Evolutionary conservation across 2,888 invertebrate species (phyloP), one percentile per base, ranked within the genome.

Genomic region (Crossocerus cetratus): DNA sequence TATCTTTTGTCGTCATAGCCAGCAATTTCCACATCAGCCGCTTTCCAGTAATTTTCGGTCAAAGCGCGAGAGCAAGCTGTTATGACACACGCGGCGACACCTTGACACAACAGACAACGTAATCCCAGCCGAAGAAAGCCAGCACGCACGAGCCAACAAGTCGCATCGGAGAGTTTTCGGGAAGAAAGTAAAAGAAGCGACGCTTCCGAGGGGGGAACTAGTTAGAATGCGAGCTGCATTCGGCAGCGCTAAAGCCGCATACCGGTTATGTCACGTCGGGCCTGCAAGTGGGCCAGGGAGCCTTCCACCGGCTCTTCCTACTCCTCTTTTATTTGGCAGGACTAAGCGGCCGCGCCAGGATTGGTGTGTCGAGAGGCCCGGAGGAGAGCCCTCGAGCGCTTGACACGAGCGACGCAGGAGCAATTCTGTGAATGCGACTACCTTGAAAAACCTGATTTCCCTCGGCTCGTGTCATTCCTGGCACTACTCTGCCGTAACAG

Each of bases 281-380:
- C 59, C 72, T 60, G 70, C 65, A 86, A 83, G 82, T 86, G 82
- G 84, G 77, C 83, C 83, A 83, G 72, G 65, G n/a, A 16, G 45
- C 45, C 23, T 32, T 32, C 72, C 68, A 65, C 21, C 55, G 58
- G 59, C 45, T 60, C 49, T 64, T 69, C 57, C 43, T 22, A 57
- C 63, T 60, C 43, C 21, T 62, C 65, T 63, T 55, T 70, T 65
- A 45, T 74, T 66, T 71, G 66, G 49, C 58, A 13, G 21, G 32
- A 32, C 32, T 32, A 32, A 56, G 14, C 18, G 54, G 13, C 62
- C 42, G 66, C 60, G 23, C 56, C 56, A 32, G 32, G 32, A 32
- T 32, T 32, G 8, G 32, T 32, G 32, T 32, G 32, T 11, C 32
- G n/a, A 32, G 32, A 8, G 32, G 32, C 59, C 45, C 44, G 54